Evolutionary conservation across 1,140 invertebrate species (phyloP), one percentile per base, ranked within the genome.

Genomic region (Drosophila prosaltans): DNA sequence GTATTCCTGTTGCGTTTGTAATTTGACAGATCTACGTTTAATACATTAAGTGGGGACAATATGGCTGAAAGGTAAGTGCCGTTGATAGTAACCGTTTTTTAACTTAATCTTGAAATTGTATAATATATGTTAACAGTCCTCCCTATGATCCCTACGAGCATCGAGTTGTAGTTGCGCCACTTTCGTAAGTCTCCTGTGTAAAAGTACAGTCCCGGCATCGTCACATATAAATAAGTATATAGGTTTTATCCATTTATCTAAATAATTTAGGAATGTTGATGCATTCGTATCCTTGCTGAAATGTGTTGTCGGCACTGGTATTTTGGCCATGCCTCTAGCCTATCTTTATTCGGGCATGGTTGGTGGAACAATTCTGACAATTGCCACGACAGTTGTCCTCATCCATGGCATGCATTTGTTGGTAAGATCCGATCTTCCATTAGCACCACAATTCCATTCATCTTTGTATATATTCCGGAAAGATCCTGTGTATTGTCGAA

Each of bases 401-500:
- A 72, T 83, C 21, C 74, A 79, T 72, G 72, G 80, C 6, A 65
- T 83, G 3, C 63, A 72, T 3, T n/a, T 83, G 43, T 28, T 83
- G 48, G 79, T 81, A 36, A 41, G 26, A 64, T 63, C 4, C 21
- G 3, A 10, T 21, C 1, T 36, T 7, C 32, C 32, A 16, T 21
- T n/a, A 32, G n/a, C 3, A 73, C 73, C 70, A 8, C 72, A 6
- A 59, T 40, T n/a, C 0, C 2, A 11, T n/a, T 7, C 1, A 21
- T 21, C 3, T 0, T 36, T 36, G 1, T 6, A 30, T 36, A 6
- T 7, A 36, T 36, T 30, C 28, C 4, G 28, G 28, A 5, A 5
- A 82, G 80, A 69, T 82, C 5, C 28, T 21, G 1, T 72, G 67
- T 26, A 82, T 82, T 80, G 68, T 82, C 2, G 80, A 82, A 40